Evolutionary conservation across 2,888 invertebrate genomes (phyloP).

Genomic region (Temnothorax ravouxi): DNA sequence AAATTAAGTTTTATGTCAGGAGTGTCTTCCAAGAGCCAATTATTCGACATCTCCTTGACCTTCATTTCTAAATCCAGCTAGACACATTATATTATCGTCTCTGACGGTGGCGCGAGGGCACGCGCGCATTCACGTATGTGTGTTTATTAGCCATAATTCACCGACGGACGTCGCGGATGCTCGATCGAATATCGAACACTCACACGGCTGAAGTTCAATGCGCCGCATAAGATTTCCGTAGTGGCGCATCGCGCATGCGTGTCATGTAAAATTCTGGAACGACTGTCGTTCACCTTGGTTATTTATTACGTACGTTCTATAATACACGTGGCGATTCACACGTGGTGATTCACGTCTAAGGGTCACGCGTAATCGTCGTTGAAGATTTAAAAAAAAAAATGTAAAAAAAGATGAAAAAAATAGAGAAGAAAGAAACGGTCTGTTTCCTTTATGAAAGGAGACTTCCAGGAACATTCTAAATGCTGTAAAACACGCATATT

Average conservation of each 20-base stretch:
- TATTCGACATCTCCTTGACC: background rate
- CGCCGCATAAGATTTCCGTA: background rate
- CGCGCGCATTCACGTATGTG: background rate
- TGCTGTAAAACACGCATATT: background rate
- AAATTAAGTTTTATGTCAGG: background rate
- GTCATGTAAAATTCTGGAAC: background rate
- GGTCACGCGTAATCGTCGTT: background rate
- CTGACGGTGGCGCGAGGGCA: too few relatives aligned
- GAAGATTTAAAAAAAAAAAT: background rate
- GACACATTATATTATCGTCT: background rate
- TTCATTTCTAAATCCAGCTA: background rate
- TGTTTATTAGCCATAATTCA: constrained; percentile 4
- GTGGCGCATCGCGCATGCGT: background rate
- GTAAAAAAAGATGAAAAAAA: background rate
- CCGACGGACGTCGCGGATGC: too few relatives aligned
- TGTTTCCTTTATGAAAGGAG: background rate
- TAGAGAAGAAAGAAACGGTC: background rate
- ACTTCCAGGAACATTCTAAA: background rate
- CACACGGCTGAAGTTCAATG: background rate
- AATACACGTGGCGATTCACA: background rate
- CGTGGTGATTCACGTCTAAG: background rate
- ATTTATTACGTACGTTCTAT: background rate
- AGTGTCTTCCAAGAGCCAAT: background rate
- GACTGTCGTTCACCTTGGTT: background rate
- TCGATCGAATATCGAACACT: background rate